A percentile compares a stretch with the other conserved stretches of the same genome.
These are phyloP conservation scores for Ctenoplectra terminalis DNA, from an alignment of 1,140 invertebrate genomes.

Conservation along the genomic window DNA sequence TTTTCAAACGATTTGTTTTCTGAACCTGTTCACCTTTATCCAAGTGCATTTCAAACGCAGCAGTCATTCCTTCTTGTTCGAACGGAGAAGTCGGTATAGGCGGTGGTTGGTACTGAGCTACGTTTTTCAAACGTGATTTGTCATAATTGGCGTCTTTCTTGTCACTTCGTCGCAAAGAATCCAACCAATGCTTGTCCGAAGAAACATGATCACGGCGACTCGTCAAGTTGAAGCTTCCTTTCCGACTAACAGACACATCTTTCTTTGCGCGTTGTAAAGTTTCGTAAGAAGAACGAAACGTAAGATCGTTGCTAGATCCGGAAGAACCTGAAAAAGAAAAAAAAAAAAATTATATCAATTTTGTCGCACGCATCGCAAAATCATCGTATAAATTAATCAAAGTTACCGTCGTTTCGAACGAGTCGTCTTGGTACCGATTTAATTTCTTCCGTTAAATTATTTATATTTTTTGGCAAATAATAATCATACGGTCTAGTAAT, in stretches of 20 bases:
- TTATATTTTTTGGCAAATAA: slow-evolving; percentile 47
- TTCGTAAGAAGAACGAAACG: slow-evolving; percentile 64
- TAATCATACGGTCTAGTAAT: slow-evolving; percentile 48
- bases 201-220: slow-evolving; percentile 61
- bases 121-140: slow-evolving; percentile 82
- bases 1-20: slow-evolving; percentile 79
- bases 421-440: slow-evolving; percentile 57
- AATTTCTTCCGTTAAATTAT: slow-evolving; percentile 37
- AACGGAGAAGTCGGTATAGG: slow-evolving; percentile 74
- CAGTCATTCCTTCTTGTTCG: slow-evolving; percentile 75
- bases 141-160: slow-evolving; percentile 69
- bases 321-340: slow-evolving; percentile 64
- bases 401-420: slow-evolving; percentile 69
- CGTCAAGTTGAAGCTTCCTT: slow-evolving; percentile 76
- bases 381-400: slow-evolving; percentile 5
- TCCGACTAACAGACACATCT: slow-evolving; percentile 69
- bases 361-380: not conserved
- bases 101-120: slow-evolving; percentile 84
- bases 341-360: slow-evolving; percentile 21
- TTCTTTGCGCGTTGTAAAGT: slow-evolving; percentile 70
- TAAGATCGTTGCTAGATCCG: slow-evolving; percentile 72
- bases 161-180: slow-evolving; percentile 82
- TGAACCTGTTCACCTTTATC: slow-evolving; percentile 80
- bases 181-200: slow-evolving; percentile 83
- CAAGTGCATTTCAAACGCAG: slow-evolving; percentile 85